Evolutionary conservation across 2,888 invertebrate genomes (phyloP), one percentile per base, ranked within the genome.

Genomic region (Alviniconcha strummeri): DNA sequence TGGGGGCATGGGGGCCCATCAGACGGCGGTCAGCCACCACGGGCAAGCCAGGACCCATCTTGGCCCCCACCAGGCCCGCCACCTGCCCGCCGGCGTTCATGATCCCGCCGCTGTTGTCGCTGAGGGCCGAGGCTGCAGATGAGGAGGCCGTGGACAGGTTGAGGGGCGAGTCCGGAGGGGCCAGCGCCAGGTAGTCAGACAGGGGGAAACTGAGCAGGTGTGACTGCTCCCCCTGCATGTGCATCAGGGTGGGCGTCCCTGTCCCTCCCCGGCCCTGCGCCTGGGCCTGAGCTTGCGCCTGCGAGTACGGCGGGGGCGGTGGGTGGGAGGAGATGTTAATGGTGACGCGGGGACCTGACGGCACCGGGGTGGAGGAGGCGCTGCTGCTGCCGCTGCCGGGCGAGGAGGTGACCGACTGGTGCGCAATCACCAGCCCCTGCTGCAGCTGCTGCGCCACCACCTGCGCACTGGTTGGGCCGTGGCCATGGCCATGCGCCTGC

Each of bases 1-100:
- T 97, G 9, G 98, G 98, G 80, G 97, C 97, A 93, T 98, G 98
- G 80, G 97, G 95, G 84, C 96, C 96, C 96, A 97, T 97, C 78
- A 97, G 96, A 93, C 96, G 96, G 83, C 97, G 94, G 5, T 98
- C 97, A 87, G 97, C 96, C 11, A 92, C 90, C 60, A 85, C 87
- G 8, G 88, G 87, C 1, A 87, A 82, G 11, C 83, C 81, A 0
- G 87, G 75, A 15, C 84, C 82, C 80, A 84, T 78, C 67, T 87
- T 88, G 55, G 86, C 85, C 81, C 84, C 87, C 56, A 85, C 85
- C 52, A 83, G 76, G 11, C 85, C 80, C 19, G 79, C 75, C 17
- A 76, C 67, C 3, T 60, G 56, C 17, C 76, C 72, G 54, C 60
- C 72, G 11, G 67, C 74, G 5, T 36, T 64, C 64, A 64, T 83